phyloP scores from a whole-genome alignment of 2,888 invertebrate genomes.

The Andrena trimmerana region DNA sequence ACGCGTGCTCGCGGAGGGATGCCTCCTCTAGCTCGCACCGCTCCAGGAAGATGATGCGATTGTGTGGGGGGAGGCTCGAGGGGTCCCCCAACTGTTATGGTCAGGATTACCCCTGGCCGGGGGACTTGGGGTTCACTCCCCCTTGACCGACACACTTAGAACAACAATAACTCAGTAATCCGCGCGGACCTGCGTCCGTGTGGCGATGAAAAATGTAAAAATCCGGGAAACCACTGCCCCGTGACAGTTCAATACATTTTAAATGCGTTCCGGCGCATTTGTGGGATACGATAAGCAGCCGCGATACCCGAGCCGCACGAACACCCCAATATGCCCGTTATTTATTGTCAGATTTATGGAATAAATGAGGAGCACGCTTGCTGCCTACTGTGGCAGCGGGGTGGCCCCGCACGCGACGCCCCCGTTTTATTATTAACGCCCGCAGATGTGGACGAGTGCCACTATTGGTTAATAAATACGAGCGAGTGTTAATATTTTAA shows the following conservation, averaged over 20 bases:
- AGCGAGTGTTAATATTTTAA: conserved; percentile 7
- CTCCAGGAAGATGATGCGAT: background rate
- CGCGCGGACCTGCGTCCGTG: conserved; percentile 67
- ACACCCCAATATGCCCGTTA: conserved; percentile 81
- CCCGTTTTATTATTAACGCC: conserved; percentile 75
- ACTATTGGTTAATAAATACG: conserved; percentile 10
- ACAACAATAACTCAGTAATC: conserved; percentile 82
- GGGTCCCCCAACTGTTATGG: conserved; percentile 64
- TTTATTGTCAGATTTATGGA: conserved; percentile 85
- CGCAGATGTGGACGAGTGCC: background rate
- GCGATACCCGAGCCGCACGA: conserved; percentile 39
- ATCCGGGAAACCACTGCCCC: conserved; percentile 81
- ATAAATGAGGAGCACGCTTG: conserved; percentile 79
- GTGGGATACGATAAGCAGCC: conserved; percentile 79
- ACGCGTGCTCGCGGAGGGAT: conserved; percentile 39
- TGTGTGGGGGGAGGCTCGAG: background rate
- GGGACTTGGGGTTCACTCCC: conserved; percentile 65
- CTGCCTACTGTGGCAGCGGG: conserved; percentile 22
- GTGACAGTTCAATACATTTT: conserved; percentile 85
- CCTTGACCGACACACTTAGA: conserved; percentile 76
- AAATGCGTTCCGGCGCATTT: conserved; percentile 85
- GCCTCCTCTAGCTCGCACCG: conserved; percentile 6
- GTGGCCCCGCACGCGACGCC: conserved; percentile 52
- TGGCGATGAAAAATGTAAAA: conserved; percentile 84
- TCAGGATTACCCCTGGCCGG: conserved; percentile 65